phyloP scores from a whole-genome alignment of 2,113 vertebrate species.

The Sitta europaea region DNA sequence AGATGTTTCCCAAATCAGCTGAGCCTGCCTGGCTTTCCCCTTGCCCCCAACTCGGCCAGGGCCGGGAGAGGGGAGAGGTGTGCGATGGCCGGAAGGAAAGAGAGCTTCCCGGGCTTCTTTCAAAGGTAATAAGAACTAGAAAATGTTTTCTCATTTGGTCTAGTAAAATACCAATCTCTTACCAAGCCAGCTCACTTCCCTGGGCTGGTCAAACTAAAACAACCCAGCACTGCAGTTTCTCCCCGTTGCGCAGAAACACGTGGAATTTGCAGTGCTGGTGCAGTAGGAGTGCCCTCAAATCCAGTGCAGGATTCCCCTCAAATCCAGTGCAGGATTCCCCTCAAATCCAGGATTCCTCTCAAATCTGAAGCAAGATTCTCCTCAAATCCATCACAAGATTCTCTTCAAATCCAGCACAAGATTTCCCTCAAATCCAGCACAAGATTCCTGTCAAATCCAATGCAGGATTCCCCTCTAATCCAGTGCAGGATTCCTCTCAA shows the following conservation, averaged over 20 bases:
- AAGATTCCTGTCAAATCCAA: fast-evolving
- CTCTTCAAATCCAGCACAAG: fast-evolving
- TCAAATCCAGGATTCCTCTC: not conserved
- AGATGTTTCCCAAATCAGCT: too few relatives aligned
- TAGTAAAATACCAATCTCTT: too few relatives aligned
- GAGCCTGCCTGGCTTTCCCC: too few relatives aligned
- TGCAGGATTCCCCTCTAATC: fast-evolving
- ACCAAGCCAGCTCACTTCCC: too few relatives aligned
- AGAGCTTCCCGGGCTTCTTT: too few relatives aligned
- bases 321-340: too few relatives aligned
- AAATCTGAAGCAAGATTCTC: fast-evolving
- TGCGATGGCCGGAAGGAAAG: too few relatives aligned
- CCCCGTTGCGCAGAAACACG: fast-evolving
- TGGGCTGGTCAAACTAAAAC: too few relatives aligned
- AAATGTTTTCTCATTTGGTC: too few relatives aligned
- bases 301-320: fast-evolving
- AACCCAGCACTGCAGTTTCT: fast-evolving
- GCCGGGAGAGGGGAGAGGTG: too few relatives aligned
- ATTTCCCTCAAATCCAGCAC: fast-evolving
- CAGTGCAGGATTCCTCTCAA: fast-evolving
- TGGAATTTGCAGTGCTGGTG: not conserved
- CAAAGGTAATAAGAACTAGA: too few relatives aligned
- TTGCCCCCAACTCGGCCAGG: too few relatives aligned
- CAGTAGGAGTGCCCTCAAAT: not conserved
- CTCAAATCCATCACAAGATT: not conserved